These are phyloP conservation scores for Paralvinella palmiformis DNA, from an alignment of 1,140 invertebrate genomes.

Conservation along the genomic window DNA sequence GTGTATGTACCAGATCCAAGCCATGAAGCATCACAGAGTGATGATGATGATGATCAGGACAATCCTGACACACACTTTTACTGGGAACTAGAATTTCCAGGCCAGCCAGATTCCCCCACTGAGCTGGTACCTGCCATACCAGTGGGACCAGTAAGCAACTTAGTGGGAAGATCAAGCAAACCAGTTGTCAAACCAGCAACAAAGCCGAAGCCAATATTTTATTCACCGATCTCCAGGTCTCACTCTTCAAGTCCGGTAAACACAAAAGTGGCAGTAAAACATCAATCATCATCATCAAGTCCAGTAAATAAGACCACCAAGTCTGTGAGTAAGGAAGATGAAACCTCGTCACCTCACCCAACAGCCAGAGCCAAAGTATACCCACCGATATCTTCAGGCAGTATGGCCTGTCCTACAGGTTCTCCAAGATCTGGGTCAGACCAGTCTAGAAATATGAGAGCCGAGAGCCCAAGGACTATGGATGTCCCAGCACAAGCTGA, in stretches of 20 bases:
- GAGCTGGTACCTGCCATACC: neutral
- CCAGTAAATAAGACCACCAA: too few relatives aligned
- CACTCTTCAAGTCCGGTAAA: neutral
- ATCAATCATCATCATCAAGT: too few relatives aligned
- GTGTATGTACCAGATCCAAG: neutral
- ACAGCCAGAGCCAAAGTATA: too few relatives aligned
- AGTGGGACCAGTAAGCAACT: neutral
- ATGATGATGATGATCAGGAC: too few relatives aligned
- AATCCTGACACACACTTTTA: neutral
- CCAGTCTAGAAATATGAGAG: too few relatives aligned
- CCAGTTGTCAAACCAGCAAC: neutral
- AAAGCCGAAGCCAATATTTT: neutral
- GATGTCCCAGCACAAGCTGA: neutral
- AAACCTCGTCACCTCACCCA: too few relatives aligned
- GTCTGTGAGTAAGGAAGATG: too few relatives aligned
- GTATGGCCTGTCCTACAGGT: too few relatives aligned
- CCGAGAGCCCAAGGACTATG: neutral
- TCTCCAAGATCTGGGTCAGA: too few relatives aligned
- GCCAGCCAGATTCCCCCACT: neutral
- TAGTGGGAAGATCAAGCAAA: neutral
- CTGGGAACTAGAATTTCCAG: slow-evolving; percentile 11
- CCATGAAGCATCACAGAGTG: too few relatives aligned
- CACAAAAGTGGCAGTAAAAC: neutral
- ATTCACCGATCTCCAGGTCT: neutral
- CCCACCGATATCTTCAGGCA: too few relatives aligned